Evolutionary conservation across 2,113 vertebrate genomes (phyloP).

Genomic region (Sapajus apella): DNA sequence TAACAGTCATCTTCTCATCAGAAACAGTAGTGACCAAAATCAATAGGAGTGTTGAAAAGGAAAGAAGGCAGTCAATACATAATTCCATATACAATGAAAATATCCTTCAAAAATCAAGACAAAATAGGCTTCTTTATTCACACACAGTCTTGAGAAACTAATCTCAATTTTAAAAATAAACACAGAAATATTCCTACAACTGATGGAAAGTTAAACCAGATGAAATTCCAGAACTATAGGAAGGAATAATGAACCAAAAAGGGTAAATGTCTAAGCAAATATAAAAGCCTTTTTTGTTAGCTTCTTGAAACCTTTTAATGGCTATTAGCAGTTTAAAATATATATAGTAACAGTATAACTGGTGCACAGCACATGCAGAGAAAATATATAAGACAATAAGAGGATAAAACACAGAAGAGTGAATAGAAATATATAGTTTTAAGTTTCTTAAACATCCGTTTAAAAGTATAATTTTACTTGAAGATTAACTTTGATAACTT

Average conservation of each 20-base stretch:
- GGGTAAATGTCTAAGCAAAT: background rate
- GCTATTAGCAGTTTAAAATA: background rate
- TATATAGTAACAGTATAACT: background rate
- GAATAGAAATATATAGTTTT: background rate
- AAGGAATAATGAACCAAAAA: background rate
- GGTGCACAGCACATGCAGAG: background rate
- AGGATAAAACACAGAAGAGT: background rate
- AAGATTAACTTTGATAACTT: slow-evolving; percentile 5
- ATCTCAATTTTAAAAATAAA: background rate
- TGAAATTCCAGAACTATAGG: background rate
- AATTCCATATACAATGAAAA: background rate
- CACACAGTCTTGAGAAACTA: background rate
- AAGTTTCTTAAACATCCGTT: background rate
- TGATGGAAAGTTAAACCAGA: background rate
- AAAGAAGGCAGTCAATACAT: background rate
- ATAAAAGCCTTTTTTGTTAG: background rate
- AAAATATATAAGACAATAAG: background rate
- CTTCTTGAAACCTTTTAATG: background rate
- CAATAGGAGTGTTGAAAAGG: background rate
- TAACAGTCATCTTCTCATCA: background rate
- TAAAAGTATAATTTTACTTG: slow-evolving; percentile 47
- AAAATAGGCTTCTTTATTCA: slow-evolving; percentile 12
- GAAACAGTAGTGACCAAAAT: background rate
- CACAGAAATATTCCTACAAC: background rate
- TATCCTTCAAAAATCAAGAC: background rate